These are phyloP conservation scores for Tragopan temminckii DNA, from an alignment of 2,797 vertebrate genomes.

Conservation along the genomic window DNA sequence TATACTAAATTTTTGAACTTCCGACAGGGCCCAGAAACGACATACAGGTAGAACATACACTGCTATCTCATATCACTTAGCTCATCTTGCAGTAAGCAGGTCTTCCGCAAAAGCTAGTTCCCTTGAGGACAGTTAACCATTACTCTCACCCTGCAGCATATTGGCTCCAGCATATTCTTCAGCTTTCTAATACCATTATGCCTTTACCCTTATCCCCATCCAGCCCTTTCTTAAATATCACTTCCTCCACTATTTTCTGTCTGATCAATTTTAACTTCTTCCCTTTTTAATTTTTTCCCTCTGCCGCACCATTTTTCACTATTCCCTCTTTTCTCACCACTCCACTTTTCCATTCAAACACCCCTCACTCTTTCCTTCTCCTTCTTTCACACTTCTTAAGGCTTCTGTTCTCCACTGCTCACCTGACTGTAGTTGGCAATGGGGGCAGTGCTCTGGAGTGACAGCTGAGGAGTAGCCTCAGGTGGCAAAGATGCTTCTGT, in stretches of 20 bases:
- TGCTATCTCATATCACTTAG: neutral
- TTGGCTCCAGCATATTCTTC: neutral
- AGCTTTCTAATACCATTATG: neutral
- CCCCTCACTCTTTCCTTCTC: neutral
- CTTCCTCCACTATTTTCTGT: neutral
- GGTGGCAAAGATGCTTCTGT: conserved; percentile 82
- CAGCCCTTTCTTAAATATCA: neutral
- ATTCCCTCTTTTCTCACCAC: conserved; percentile 9
- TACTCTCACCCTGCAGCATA: neutral
- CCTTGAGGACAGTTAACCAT: neutral
- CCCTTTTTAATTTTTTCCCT: neutral
- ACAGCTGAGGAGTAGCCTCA: conserved; percentile 80
- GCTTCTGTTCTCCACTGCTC: neutral
- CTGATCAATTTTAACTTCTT: neutral
- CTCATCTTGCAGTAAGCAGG: neutral
- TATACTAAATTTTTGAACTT: neutral
- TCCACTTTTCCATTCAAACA: neutral
- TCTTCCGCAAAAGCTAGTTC: neutral
- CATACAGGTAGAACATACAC: neutral
- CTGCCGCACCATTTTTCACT: neutral
- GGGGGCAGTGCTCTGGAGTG: conserved; percentile 80
- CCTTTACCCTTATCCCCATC: neutral
- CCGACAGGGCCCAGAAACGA: neutral
- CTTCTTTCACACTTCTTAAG: neutral
- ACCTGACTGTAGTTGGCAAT: conserved; percentile 84